A percentile compares a stretch with the other conserved stretches of the same genome.
Evolutionary conservation across 2,797 vertebrate species (phyloP).

Genomic region (Lepilemur septentrionalis): DNA sequence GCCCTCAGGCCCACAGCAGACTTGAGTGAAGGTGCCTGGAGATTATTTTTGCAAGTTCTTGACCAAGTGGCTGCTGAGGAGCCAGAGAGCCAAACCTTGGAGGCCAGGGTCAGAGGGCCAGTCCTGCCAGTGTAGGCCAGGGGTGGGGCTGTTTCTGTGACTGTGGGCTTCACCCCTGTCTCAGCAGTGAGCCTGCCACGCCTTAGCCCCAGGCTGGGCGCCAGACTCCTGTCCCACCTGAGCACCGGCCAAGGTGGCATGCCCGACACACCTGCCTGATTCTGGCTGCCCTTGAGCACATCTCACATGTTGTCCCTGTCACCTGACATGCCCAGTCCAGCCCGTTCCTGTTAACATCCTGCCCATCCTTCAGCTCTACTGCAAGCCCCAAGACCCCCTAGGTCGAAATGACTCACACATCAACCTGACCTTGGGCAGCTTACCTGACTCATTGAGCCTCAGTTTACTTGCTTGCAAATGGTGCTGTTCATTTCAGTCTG

Average conservation of each 20-base stretch:
- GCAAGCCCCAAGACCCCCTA: background rate
- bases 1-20: background rate
- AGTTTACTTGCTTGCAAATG: background rate
- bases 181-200: background rate
- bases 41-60: background rate
- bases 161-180: background rate
- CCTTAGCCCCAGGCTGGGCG: background rate
- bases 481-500: background rate
- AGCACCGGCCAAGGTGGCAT: background rate
- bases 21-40: background rate
- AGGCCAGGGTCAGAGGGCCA: background rate
- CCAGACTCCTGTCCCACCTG: too few relatives aligned
- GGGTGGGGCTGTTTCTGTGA: background rate
- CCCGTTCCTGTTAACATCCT: background rate
- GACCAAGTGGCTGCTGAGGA: background rate
- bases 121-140: background rate
- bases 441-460: background rate
- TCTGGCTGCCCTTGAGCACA: background rate
- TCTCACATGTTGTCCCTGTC: background rate
- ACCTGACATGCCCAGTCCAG: background rate
- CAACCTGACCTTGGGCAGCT: background rate
- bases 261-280: background rate
- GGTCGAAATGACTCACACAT: background rate
- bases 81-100: background rate
- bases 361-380: background rate